phyloP scores from a whole-genome alignment of 2,113 vertebrate species.

The Sula dactylatra region DNA sequence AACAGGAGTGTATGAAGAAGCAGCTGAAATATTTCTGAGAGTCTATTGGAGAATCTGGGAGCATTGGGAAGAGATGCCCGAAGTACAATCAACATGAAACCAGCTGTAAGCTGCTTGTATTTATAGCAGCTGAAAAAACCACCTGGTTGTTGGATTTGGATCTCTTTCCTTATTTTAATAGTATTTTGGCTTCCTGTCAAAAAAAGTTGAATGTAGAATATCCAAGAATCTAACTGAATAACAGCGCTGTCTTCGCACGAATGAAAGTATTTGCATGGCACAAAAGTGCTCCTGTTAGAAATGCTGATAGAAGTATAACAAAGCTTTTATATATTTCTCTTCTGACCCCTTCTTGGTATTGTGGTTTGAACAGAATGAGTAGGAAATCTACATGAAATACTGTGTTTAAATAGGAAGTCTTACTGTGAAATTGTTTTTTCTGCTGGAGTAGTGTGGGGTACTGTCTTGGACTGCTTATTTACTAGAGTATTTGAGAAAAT shows the following conservation, averaged over 20 bases:
- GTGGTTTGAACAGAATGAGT: background rate
- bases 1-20: background rate
- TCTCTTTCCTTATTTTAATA: background rate
- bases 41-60: background rate
- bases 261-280: fast-evolving
- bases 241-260: background rate
- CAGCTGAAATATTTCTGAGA: background rate
- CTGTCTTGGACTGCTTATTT: background rate
- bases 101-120: background rate
- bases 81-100: background rate
- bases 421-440: background rate
- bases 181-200: background rate
- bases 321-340: background rate
- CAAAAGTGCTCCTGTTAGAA: background rate
- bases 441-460: background rate
- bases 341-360: background rate
- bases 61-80: background rate
- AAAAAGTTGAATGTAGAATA: background rate
- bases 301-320: background rate
- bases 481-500: background rate
- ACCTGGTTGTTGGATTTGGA: slow-evolving; percentile 16
- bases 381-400: background rate
- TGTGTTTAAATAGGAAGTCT: background rate
- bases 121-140: slow-evolving; percentile 7
- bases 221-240: background rate